Conservation (phyloP, 2,797 vertebrate genomes). For the Protonibea diacanthus region DNA sequence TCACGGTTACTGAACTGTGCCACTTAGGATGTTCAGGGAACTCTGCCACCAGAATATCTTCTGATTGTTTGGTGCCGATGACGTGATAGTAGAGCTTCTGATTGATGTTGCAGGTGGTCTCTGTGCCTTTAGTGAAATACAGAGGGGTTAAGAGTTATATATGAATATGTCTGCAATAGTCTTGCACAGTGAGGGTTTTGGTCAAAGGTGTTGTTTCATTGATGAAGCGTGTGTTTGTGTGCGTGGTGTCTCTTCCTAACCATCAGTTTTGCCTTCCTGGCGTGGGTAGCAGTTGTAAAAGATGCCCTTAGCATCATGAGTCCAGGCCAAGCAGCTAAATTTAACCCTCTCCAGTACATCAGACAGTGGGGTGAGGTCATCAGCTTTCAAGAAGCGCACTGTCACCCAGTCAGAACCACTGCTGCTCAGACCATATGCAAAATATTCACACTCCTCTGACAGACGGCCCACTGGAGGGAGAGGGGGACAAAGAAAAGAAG, state of each 20-base stretch:
- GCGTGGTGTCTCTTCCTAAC: constrained; percentile 52
- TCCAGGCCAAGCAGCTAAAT: constrained; percentile 88
- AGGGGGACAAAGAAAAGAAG: background rate
- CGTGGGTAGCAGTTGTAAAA: constrained; percentile 86
- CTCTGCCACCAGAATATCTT: constrained; percentile 86
- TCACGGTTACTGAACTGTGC: constrained; percentile 80
- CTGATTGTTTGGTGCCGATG: constrained; percentile 82
- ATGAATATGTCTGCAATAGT: background rate
- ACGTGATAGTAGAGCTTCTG: constrained; percentile 87
- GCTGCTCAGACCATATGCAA: constrained; percentile 86
- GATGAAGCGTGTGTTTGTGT: background rate
- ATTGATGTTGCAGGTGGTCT: constrained; percentile 85
- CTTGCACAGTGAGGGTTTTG: background rate
- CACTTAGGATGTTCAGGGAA: constrained; percentile 86
- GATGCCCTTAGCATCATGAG: constrained; percentile 84
- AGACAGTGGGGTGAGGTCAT: constrained; percentile 75
- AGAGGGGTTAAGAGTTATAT: background rate
- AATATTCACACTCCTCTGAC: constrained; percentile 85
- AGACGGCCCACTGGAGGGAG: constrained; percentile 79
- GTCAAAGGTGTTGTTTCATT: background rate
- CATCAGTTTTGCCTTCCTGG: constrained; percentile 83
- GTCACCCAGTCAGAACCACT: constrained; percentile 87
- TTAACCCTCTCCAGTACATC: constrained; percentile 85
- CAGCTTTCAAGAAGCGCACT: constrained; percentile 78
- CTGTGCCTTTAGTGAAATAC: constrained; percentile 77